Conservation (phyloP, 2,113 vertebrate genomes). For the Cinclus mexicanus region DNA sequence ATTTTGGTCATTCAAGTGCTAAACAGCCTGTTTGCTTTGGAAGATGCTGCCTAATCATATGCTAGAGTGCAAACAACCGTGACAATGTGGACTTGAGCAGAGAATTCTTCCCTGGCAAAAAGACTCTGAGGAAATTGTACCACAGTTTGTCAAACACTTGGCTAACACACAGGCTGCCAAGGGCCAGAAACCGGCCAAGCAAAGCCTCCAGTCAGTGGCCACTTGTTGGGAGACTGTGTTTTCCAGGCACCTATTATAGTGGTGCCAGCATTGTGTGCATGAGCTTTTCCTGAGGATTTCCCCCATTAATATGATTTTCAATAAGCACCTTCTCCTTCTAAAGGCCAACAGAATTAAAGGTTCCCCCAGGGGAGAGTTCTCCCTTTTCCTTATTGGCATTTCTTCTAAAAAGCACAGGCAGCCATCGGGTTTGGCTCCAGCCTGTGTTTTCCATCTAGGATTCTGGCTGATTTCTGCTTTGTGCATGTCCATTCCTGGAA, state of each 20-base stretch:
- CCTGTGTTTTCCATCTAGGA: neutral
- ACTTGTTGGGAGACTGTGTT: neutral
- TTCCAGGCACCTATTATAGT: neutral
- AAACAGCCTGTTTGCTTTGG: slow-evolving; percentile 6
- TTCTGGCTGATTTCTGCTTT: neutral
- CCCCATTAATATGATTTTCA: neutral
- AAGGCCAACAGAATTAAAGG: neutral
- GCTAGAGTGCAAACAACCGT: neutral
- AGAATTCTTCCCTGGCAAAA: neutral
- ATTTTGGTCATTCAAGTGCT: neutral
- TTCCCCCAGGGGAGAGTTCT: neutral
- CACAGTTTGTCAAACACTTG: neutral
- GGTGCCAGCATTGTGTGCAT: neutral
- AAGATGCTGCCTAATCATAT: neutral
- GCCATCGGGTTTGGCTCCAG: neutral
- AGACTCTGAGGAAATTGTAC: neutral
- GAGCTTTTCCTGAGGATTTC: neutral
- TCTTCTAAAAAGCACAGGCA: neutral
- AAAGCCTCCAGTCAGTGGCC: neutral
- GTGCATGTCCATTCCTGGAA: neutral
- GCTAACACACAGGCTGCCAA: neutral
- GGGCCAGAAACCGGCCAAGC: neutral
- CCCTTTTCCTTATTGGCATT: neutral
- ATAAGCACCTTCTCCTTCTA: neutral
- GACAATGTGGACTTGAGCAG: neutral